Base-by-base conservation (phyloP, 2,888 invertebrate genomes). In the Odontocolon sp. region DNA sequence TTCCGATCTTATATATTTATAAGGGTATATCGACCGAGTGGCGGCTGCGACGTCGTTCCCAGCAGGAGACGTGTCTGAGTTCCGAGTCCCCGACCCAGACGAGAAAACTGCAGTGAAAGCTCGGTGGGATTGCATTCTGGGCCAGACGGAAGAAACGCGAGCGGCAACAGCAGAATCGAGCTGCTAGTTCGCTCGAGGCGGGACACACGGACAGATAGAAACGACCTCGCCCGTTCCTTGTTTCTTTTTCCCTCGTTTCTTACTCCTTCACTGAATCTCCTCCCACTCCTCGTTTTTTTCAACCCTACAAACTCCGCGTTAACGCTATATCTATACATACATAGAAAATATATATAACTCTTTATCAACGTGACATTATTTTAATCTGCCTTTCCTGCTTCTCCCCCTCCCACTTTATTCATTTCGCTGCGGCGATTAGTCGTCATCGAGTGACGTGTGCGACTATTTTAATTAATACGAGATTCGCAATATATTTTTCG, bases 41-140 rank as follows among this genome's bases (percentile, higher is more conserved):
- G 50, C 72, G 70, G 57, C 45, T 52, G 57, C 71, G 69, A 45
- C 54, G 69, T 63, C 56, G 64, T 75, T n/a, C n/a, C n/a, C n/a
- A n/a, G n/a, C n/a, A n/a, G n/a, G n/a, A n/a, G n/a, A n/a, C 63
- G 69, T 28, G 69, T 70, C 76, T 47, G 23, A 67, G 82, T n/a
- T 79, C 80, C 79, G 52, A 50, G 71, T n/a, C n/a, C n/a, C 78
- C 86, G 86, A 86, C 81, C 85, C 86, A 87, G 87, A 86, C 87
- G 86, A 87, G 86, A 86, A 87, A 86, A 86, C 86, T 86, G 83
- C 85, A 87, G 87, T 87, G 87, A 87, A 87, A 87, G 87, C 87
- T 85, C 83, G 63, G 63, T 70, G 69, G 83, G 78, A 81, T 87
- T 83, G 83, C 86, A 87, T 87, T 87, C 87, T 87, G 87, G 87